Percentiles rank a stretch among this genome's conserved stretches.
phyloP scores from a whole-genome alignment of 64 coral and sea anemone species.

The Orbicella faveolata region DNA sequence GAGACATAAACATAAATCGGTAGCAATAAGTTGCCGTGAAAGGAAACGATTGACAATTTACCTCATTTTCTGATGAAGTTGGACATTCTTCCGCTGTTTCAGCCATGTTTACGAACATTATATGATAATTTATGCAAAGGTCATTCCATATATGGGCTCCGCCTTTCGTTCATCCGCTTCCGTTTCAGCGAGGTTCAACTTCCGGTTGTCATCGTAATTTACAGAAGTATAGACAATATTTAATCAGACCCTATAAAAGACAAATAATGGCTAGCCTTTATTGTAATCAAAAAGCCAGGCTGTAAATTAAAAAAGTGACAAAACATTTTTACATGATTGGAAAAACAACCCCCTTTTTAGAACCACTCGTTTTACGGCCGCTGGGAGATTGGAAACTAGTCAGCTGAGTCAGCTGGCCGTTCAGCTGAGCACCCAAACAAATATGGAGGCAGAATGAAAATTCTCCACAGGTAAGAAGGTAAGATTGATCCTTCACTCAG shows the following conservation, averaged over 20 bases:
- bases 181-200: background rate
- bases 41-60: conserved; percentile 24
- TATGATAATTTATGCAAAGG: conserved; percentile 4
- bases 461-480: too few relatives aligned
- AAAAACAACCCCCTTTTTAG: too few relatives aligned
- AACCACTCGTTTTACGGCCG: too few relatives aligned
- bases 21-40: background rate
- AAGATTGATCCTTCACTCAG: too few relatives aligned
- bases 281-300: background rate
- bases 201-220: background rate
- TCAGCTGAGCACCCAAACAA: too few relatives aligned
- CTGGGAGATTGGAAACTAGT: too few relatives aligned
- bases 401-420: too few relatives aligned
- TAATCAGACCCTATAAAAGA: background rate
- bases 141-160: conserved; percentile 16
- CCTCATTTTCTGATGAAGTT: conserved; percentile 34
- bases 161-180: background rate
- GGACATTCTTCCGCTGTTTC: conserved; percentile 18
- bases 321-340: too few relatives aligned
- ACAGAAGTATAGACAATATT: background rate
- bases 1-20: background rate
- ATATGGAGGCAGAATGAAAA: too few relatives aligned
- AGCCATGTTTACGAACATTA: conserved; percentile 34
- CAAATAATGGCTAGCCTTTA: background rate
- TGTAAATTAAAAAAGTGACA: too few relatives aligned